These are phyloP conservation scores for Oscheius sp. DNA, from an alignment of 2,888 invertebrate genomes.

Conservation along the genomic window DNA sequence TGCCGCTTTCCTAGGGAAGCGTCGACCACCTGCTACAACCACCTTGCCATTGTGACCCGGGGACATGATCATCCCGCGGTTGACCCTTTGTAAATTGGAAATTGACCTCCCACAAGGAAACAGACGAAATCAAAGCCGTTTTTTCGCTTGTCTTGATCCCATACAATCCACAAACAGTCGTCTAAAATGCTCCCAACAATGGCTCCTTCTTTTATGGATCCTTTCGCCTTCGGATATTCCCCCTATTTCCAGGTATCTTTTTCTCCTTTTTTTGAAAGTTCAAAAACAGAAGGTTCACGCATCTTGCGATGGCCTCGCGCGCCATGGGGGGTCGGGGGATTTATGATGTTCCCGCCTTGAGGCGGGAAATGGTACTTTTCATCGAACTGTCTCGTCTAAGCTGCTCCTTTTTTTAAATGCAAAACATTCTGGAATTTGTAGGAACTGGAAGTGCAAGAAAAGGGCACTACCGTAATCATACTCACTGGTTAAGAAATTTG, in stretches of 20 bases:
- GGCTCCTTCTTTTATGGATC: conserved; percentile 9
- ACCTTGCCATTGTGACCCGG: background rate
- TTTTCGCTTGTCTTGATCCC: background rate
- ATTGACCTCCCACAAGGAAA: background rate
- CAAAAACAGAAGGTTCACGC: conserved; percentile 6
- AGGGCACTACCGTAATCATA: background rate
- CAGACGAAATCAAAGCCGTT: background rate
- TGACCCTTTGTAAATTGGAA: background rate
- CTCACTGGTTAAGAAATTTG: background rate
- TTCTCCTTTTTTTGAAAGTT: background rate
- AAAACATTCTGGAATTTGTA: background rate
- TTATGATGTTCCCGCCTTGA: conserved; percentile 24
- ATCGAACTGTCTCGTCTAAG: background rate
- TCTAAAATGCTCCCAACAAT: background rate
- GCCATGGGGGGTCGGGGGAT: conserved; percentile 18
- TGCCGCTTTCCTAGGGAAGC: background rate
- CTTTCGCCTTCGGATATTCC: background rate
- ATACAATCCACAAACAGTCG: no score
- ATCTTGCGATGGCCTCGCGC: conserved; percentile 10
- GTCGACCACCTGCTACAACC: no score
- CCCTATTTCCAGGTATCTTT: conserved; percentile 15
- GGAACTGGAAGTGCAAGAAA: background rate
- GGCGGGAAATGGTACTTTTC: conserved; percentile 6
- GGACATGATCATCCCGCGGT: background rate
- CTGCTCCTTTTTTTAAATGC: background rate